These are phyloP conservation scores for Erebia ligea DNA, from an alignment of 2,888 invertebrate species.

Conservation along the genomic window DNA sequence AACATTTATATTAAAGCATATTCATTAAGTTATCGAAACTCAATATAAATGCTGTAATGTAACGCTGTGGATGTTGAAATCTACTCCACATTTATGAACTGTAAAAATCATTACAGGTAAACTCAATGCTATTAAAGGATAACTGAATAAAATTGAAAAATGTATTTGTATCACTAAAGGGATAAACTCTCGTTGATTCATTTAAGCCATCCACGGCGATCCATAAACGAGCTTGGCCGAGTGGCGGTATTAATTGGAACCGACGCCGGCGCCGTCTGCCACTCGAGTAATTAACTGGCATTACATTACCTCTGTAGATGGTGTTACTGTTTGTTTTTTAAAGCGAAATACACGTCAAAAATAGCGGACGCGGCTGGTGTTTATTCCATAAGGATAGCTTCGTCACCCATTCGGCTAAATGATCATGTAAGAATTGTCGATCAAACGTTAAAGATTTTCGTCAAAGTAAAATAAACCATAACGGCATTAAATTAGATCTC, in stretches of 20 bases:
- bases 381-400: neutral
- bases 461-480: no score
- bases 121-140: slow-evolving; percentile 1
- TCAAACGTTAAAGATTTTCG: no score
- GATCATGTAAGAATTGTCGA: no score
- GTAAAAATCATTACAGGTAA: neutral
- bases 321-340: slow-evolving; percentile 6
- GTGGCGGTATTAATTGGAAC: slow-evolving; percentile 58
- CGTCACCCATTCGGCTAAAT: no score
- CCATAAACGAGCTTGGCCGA: slow-evolving; percentile 46
- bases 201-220: slow-evolving; percentile 29
- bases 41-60: no score
- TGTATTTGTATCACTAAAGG: slow-evolving; percentile 16
- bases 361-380: neutral
- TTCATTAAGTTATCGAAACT: no score
- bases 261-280: slow-evolving; percentile 48
- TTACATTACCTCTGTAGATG: slow-evolving; percentile 30
- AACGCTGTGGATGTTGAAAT: no score
- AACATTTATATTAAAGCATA: no score
- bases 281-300: slow-evolving; percentile 41
- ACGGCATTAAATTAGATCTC: no score
- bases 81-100: no score
- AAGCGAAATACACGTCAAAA: neutral
- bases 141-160: neutral
- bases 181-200: slow-evolving; percentile 16